Evolutionary conservation across 2,888 invertebrate species (phyloP).

Genomic region (Dicyrtoma fusca): DNA sequence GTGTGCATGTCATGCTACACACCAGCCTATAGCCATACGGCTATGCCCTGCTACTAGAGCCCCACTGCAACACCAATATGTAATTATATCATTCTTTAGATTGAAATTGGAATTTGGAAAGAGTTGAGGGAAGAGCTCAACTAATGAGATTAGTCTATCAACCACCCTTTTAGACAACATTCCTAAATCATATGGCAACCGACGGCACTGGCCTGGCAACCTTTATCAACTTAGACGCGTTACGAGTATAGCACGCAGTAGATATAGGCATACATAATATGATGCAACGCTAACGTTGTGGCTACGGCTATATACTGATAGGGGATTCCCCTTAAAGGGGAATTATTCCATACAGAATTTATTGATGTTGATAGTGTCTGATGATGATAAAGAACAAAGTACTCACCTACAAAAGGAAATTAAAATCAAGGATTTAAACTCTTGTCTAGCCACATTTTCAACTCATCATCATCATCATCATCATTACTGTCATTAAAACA

Average conservation of each 20-base stretch:
- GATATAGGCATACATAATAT: too few species aligned
- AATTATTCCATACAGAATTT: not conserved
- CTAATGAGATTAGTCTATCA: slow-evolving; percentile 45
- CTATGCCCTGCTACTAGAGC: too few species aligned
- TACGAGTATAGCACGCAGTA: too few species aligned
- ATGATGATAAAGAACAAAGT: slow-evolving; percentile 14
- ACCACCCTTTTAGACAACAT: slow-evolving; percentile 36
- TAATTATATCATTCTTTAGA: too few species aligned
- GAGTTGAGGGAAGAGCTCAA: slow-evolving; percentile 22
- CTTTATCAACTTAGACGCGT: too few species aligned
- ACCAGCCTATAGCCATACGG: too few species aligned
- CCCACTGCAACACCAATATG: too few species aligned
- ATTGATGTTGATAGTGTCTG: slow-evolving; percentile 9
- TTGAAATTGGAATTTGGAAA: not conserved
- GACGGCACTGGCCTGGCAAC: too few species aligned
- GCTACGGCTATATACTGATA: too few species aligned
- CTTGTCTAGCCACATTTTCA: slow-evolving; percentile 21
- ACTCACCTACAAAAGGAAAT: slow-evolving; percentile 29
- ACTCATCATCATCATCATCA: slow-evolving; percentile 24
- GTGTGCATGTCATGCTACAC: not conserved
- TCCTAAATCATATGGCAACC: slow-evolving; percentile 17
- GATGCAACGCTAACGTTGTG: too few species aligned
- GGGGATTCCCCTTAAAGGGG: too few species aligned
- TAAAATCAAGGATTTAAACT: slow-evolving; percentile 33
- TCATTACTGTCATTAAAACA: slow-evolving; percentile 6